phyloP scores from a whole-genome alignment of 1,140 invertebrate genomes.

The Hyles vespertilio region DNA sequence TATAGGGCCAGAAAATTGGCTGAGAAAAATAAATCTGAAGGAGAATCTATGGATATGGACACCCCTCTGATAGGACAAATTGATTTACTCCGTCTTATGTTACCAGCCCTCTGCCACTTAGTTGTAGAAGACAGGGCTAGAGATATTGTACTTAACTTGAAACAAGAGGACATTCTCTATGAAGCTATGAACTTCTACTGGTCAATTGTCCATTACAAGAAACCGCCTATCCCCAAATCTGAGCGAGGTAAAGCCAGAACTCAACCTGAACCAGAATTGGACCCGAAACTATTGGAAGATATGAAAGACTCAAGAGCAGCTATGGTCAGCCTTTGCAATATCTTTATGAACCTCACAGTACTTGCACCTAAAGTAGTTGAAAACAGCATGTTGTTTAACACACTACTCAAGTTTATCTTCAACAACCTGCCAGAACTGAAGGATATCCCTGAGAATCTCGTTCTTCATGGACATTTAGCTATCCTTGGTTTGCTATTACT shows the following conservation, averaged over 20 bases:
- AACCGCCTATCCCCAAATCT: constrained; percentile 85
- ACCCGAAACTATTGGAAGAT: constrained; percentile 83
- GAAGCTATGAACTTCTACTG: constrained; percentile 90
- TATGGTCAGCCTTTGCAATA: constrained; percentile 91
- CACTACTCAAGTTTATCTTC: constrained; percentile 90
- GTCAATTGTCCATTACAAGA: constrained; percentile 90
- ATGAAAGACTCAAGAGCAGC: constrained; percentile 89
- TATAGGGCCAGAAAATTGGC: constrained; percentile 78
- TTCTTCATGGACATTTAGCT: constrained; percentile 89
- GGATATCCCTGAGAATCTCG: constrained; percentile 88
- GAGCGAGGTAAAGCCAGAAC: constrained; percentile 84
- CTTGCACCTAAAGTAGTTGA: constrained; percentile 89
- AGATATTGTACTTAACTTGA: constrained; percentile 85
- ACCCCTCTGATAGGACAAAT: constrained; percentile 77
- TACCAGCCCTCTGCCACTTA: constrained; percentile 93
- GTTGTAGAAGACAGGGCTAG: constrained; percentile 92
- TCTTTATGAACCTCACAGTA: constrained; percentile 94
- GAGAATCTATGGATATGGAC: constrained; percentile 73
- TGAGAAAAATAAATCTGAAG: constrained; percentile 78
- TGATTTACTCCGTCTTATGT: constrained; percentile 88
- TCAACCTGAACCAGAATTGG: constrained; percentile 84
- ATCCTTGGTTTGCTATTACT: constrained; percentile 89
- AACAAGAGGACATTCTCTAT: constrained; percentile 87
- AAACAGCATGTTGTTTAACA: constrained; percentile 84
- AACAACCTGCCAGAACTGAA: constrained; percentile 90